Percentiles rank a stretch among this genome's conserved stretches.
These are phyloP conservation scores for Tringa solitaria DNA, from an alignment of 2,113 vertebrate genomes.

Conservation along the genomic window DNA sequence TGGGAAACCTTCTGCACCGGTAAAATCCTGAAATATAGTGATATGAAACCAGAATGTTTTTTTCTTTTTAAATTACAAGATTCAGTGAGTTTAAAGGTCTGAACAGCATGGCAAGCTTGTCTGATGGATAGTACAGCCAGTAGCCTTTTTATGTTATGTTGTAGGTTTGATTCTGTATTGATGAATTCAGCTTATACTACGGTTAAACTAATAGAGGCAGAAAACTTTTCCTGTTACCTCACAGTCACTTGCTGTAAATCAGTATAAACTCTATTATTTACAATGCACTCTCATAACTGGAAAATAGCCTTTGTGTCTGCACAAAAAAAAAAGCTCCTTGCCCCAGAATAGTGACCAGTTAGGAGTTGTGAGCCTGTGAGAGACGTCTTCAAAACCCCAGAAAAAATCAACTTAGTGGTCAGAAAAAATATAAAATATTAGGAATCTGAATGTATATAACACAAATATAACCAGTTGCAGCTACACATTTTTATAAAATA, in stretches of 20 bases:
- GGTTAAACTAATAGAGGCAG: not conserved
- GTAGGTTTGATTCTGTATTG: not conserved
- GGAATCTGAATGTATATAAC: not conserved
- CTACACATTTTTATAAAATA: not conserved
- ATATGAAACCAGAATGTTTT: not conserved
- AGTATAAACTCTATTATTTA: not conserved
- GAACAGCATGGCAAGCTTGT: not conserved
- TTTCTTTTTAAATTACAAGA: not conserved
- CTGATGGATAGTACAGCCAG: not conserved
- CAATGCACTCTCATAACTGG: not conserved
- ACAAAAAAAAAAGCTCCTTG: not conserved
- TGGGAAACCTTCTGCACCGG: not conserved
- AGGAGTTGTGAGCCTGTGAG: not conserved
- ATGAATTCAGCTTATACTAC: not conserved
- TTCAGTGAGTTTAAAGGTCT: not conserved
- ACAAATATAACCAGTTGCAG: not conserved
- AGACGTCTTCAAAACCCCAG: not conserved
- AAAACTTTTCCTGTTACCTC: not conserved
- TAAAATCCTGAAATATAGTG: constrained; percentile 5
- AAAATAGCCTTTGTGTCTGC: not conserved
- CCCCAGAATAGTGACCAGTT: not conserved
- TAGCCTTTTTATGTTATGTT: not conserved
- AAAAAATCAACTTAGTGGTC: not conserved
- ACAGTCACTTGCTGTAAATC: not conserved
- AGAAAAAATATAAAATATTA: not conserved